A percentile compares a stretch with the other conserved stretches of the same genome.
These are phyloP conservation scores for Steromphala cineraria DNA, from an alignment of 2,888 invertebrate species.

Conservation along the genomic window DNA sequence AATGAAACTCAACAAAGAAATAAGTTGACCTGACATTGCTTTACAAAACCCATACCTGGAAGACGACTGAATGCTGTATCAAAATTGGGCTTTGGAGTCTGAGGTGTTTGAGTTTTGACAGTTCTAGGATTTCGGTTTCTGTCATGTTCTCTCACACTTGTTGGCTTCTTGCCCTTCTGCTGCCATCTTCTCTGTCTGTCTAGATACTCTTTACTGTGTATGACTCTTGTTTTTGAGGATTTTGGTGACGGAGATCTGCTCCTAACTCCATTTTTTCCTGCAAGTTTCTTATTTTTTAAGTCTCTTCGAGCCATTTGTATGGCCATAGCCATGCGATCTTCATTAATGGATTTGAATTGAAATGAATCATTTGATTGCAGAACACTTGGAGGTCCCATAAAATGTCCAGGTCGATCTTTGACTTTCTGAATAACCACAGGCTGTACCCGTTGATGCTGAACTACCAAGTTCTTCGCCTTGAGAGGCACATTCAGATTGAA, in stretches of 20 bases:
- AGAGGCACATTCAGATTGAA: constrained; percentile 65
- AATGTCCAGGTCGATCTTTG: not conserved
- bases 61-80: constrained; percentile 20
- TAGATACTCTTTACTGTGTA: constrained; percentile 43
- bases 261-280: constrained; percentile 29
- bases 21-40: too few species aligned
- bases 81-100: constrained; percentile 22
- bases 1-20: too few species aligned
- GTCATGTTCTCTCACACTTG: constrained; percentile 54
- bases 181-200: constrained; percentile 43
- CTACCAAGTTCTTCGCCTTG: constrained; percentile 53
- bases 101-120: constrained; percentile 47
- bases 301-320: constrained; percentile 67
- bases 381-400: not conserved
- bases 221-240: constrained; percentile 30
- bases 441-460: constrained; percentile 40
- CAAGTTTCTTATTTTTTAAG: constrained; percentile 60
- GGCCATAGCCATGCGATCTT: constrained; percentile 64
- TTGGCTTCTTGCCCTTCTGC: constrained; percentile 37
- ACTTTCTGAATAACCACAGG: constrained; percentile 50
- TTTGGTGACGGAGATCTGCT: constrained; percentile 47
- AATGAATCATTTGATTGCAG: constrained; percentile 32
- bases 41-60: constrained; percentile 3
- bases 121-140: constrained; percentile 47
- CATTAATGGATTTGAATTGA: constrained; percentile 55